Evolutionary conservation across 2,797 vertebrate species (phyloP).

Genomic region (Acipenser ruthenus): DNA sequence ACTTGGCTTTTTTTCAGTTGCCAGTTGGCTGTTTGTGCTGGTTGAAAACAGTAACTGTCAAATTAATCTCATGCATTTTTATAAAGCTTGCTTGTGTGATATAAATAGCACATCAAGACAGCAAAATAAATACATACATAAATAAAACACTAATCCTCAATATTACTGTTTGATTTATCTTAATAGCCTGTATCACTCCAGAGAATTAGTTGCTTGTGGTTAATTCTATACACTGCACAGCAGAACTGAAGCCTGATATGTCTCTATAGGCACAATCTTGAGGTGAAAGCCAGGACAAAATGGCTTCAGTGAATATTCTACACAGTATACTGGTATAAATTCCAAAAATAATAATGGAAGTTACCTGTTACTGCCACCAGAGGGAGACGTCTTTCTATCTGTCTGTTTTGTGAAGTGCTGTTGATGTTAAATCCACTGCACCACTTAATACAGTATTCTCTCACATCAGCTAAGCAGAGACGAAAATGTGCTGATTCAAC

Average conservation of each 20-base stretch:
- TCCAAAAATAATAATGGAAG: neutral
- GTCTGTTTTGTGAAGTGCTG: neutral
- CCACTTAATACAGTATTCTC: neutral
- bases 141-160: neutral
- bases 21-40: too few species aligned
- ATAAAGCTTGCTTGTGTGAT: too few species aligned
- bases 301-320: slow-evolving; percentile 4
- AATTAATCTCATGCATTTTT: too few species aligned
- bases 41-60: too few species aligned
- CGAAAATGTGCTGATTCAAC: neutral
- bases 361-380: neutral
- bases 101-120: too few species aligned
- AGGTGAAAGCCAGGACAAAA: neutral
- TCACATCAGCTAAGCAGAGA: neutral
- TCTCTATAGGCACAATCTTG: too few species aligned
- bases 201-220: slow-evolving; percentile 3
- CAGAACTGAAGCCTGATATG: too few species aligned
- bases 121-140: too few species aligned
- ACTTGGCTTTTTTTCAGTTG: too few species aligned
- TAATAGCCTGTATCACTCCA: neutral
- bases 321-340: neutral
- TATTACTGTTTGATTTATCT: neutral
- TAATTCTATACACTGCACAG: neutral
- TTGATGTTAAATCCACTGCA: neutral
- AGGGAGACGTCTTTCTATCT: neutral